Base-by-base conservation (phyloP, 1,140 invertebrate species). In the Vanessa atalanta region DNA sequence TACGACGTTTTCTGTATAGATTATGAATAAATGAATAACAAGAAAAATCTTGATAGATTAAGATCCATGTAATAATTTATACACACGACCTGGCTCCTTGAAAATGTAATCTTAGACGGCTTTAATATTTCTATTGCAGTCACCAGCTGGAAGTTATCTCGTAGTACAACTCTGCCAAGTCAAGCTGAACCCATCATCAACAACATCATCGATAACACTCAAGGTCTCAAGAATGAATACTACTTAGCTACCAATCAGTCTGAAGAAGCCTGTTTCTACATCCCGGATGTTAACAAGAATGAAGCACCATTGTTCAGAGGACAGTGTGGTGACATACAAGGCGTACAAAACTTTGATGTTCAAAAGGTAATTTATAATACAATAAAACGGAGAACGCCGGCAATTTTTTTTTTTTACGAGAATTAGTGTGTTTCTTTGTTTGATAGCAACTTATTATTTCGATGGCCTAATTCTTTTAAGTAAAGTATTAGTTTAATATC, bases 111-210 rank as follows among this genome's bases (percentile, higher is more conserved):
- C 31, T 31, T 31, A 0, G 7, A 37, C 31, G 7, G 37, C 7
- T 5, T 57, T 23, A 20, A 23, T 23, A 20, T 16, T 65, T 65
- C 9, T 9, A 50, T 81, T 70, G 1, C 73, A 92, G 90, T 92
- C 4, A 76, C 74, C 72, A 92, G 90, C 65, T 92, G 89, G 89
- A 88, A 89, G 63, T 75, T 91, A 0, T 89, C 89, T 57, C 83
- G 87, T 74, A 76, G 47, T 0, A 79, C 61, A 16, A 78, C 80
- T 0, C 75, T 89, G 0, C 82, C 75, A 14, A n/a, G 37, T 11
- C 47, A 74, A 61, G 81, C 83, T 2, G 72, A 80, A 31, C 65
- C 43, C 0, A 70, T 78, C 14, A 91, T 93, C 8, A 70, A 85
- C 23, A 51, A 57, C 0, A 65, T 86, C 2, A 79, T 93, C 6